phyloP scores from a whole-genome alignment of 2,113 vertebrate species.

The human (Homo sapiens) region GRCh38 chr7:111543001-111543500 shows the following conservation, averaged over 20 bases:
- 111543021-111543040: background rate
- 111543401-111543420: background rate
- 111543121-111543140: constrained; percentile 47
- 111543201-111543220: constrained; percentile 31
- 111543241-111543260: background rate
- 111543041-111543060: constrained; percentile 58
- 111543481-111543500: background rate
- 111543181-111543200: constrained; percentile 65
- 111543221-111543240: constrained; percentile 55
- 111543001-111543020: constrained; percentile 31
- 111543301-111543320: background rate
- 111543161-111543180: constrained; percentile 62
- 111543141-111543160: constrained; percentile 54
- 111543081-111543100: constrained; percentile 36
- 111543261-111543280: background rate
- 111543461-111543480: background rate
- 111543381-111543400: background rate
- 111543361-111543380: background rate
- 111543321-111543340: background rate
- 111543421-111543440: background rate
- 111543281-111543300: background rate
- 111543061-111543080: constrained; percentile 62
- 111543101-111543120: constrained; percentile 36
- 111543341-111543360: background rate
- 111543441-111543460: background rate